Base-by-base conservation (phyloP, 1,140 invertebrate species). In the Lordiphosa clarofinis region DNA sequence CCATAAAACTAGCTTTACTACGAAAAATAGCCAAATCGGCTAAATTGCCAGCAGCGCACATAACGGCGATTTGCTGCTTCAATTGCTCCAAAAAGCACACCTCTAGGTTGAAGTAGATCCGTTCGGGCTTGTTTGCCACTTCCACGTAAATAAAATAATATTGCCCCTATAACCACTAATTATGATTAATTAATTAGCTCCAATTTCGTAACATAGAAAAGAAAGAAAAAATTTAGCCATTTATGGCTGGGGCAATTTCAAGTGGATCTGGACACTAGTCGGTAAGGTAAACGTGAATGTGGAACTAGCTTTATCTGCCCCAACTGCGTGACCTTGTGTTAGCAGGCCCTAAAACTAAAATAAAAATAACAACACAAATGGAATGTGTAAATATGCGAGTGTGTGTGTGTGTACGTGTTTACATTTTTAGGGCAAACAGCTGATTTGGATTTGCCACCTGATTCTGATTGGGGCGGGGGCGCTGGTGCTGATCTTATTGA, bases 61-160 rank as follows among this genome's bases (percentile, higher is more conserved):
- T 28, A 28, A 28, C 24, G 24, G 6, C 24, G 5, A 7, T 28
- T 28, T 28, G 24, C 24, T 28, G 24, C 24, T 28, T 7, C 24
- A 28, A 6, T 28, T 28, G 24, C 24, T 28, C 24, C 24, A 28
- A 28, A 28, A 28, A 28, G 4, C 24, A 28, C 24, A 28, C 24
- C 24, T 28, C 24, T 28, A 28, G 24, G 19, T 11, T 8, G 13
- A 5, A 15, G 4, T 39, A 7, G 59, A 64, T 63, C 59, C 12
- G 4, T 28, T 28, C 24, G 24, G 24, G n/a, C n/a, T n/a, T n/a
- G n/a, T n/a, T 28, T 28, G 24, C 31, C 38, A n/a, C 35, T 24
- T 69, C 49, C 49, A 54, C 66, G 64, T 61, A 61, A 68, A 68
- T 67, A 66, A 65, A 56, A 24, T 56, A 31, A n/a, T 19, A 8